Percentiles rank a stretch among this genome's conserved stretches.
Conservation (phyloP, 2,113 vertebrate species). For the Furnarius figulus region DNA sequence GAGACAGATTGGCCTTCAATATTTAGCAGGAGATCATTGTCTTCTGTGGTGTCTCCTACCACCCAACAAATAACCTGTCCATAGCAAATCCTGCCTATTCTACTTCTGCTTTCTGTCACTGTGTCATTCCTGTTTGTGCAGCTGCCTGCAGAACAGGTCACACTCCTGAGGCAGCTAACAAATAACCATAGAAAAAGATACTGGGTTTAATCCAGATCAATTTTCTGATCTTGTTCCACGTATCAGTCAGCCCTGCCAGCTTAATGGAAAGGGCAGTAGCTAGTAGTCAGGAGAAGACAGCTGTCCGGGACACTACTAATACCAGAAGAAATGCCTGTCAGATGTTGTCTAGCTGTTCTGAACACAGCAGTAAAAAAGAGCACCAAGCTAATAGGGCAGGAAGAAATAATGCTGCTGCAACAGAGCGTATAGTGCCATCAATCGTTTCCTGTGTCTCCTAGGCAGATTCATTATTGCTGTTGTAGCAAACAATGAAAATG, state of each 20-base stretch:
- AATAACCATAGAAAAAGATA: neutral
- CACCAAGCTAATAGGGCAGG: neutral
- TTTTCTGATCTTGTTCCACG: neutral
- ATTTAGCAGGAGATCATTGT: neutral
- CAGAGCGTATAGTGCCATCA: neutral
- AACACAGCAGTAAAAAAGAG: neutral
- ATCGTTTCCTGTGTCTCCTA: neutral
- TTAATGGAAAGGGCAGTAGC: neutral
- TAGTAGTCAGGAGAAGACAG: neutral
- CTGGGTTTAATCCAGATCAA: slow-evolving; percentile 23
- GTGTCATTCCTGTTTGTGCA: neutral
- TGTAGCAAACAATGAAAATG: neutral
- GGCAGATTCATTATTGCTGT: neutral
- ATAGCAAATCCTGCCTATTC: neutral
- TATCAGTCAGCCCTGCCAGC: neutral
- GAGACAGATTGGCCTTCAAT: neutral
- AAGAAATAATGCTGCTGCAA: neutral
- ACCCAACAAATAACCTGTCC: neutral
- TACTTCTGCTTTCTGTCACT: neutral
- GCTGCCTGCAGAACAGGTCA: neutral
- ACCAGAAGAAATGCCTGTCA: neutral
- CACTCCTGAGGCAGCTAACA: neutral
- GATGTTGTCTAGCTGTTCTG: neutral
- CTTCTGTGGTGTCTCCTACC: neutral
- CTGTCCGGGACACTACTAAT: neutral